phyloP scores from a whole-genome alignment of 2,797 vertebrate species.

The Okamejei kenojei region DNA sequence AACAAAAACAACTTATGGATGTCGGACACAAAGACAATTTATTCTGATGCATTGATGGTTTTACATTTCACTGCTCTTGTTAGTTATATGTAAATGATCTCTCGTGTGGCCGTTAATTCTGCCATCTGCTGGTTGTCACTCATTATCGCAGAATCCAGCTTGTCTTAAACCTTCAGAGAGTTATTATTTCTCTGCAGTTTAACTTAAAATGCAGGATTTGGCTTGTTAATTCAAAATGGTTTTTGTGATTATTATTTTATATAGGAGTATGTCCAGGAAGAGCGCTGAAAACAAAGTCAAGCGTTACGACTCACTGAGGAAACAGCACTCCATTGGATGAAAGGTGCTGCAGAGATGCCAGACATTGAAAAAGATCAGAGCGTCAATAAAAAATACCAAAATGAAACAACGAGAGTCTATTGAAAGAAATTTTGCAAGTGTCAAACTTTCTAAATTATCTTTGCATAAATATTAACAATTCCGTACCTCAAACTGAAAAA shows the following conservation, averaged over 20 bases:
- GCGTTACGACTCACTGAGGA: conserved; percentile 69
- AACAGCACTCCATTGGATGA: conserved; percentile 69
- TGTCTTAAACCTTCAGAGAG: not conserved
- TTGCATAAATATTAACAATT: conserved; percentile 10
- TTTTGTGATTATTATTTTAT: conserved; percentile 1
- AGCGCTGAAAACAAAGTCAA: conserved; percentile 74
- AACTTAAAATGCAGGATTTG: not conserved
- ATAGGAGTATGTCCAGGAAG: conserved; percentile 86
- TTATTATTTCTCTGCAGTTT: not conserved
- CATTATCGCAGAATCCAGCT: not conserved
- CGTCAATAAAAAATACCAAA: not conserved
- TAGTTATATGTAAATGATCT: not conserved
- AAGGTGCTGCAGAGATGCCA: not conserved
- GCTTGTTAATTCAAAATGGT: not conserved
- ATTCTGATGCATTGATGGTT: not conserved
- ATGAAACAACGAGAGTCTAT: not conserved
- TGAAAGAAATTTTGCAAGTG: not conserved
- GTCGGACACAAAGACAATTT: not conserved
- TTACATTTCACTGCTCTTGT: not conserved
- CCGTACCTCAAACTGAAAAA: not conserved
- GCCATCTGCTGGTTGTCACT: not conserved
- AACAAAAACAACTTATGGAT: not conserved
- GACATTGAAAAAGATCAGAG: not conserved
- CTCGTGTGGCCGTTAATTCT: not conserved
- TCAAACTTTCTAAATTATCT: conserved; percentile 11